A percentile compares a stretch with the other conserved stretches of the same genome.
These are phyloP conservation scores for Nomada lathburiana DNA, from an alignment of 2,888 invertebrate genomes.

Conservation along the genomic window DNA sequence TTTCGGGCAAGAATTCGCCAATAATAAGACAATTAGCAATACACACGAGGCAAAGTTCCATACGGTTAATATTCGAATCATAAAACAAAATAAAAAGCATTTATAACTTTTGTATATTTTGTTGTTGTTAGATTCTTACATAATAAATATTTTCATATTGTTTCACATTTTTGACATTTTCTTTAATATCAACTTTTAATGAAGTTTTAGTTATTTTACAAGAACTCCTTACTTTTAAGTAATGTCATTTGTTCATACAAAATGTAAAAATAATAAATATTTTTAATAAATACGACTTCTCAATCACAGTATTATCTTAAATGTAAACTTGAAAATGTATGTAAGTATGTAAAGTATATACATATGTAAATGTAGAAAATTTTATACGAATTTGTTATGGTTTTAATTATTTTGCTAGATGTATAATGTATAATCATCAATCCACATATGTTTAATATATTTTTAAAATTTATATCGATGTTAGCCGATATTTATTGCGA, in stretches of 20 bases:
- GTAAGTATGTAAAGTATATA: no score
- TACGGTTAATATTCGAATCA: conserved; percentile 61
- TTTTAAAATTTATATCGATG: not conserved
- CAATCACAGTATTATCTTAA: no score
- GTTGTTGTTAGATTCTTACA: conserved; percentile 18
- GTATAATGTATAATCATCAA: no score
- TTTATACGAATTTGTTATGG: no score
- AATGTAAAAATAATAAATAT: no score
- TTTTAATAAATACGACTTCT: no score
- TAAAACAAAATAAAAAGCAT: conserved; percentile 38
- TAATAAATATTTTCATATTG: conserved; percentile 39
- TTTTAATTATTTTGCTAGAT: no score
- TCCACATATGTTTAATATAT: not conserved
- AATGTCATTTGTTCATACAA: not conserved
- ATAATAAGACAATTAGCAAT: conserved; percentile 23
- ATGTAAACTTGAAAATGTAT: no score
- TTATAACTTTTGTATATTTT: conserved; percentile 30
- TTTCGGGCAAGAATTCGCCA: conserved; percentile 2
- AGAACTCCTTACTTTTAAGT: not conserved
- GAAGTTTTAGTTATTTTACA: not conserved
- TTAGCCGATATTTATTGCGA: not conserved
- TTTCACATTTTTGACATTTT: not conserved
- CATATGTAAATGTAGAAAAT: no score
- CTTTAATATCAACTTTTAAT: not conserved
- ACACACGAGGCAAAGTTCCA: conserved; percentile 42